Evolutionary conservation across 1,140 invertebrate species (phyloP).

Genomic region (Ooceraea biroi): DNA sequence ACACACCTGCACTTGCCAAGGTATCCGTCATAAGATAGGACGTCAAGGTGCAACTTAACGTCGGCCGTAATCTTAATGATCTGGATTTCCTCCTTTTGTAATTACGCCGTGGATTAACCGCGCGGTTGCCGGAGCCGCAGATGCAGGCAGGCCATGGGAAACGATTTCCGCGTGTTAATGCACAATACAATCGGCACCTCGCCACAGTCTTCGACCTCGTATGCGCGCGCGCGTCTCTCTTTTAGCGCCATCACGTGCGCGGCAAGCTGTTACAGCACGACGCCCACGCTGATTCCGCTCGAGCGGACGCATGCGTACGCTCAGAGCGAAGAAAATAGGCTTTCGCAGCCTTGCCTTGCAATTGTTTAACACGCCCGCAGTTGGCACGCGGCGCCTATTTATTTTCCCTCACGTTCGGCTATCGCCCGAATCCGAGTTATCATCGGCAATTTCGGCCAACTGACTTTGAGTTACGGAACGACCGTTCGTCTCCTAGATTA

Average conservation of each 20-base stretch:
- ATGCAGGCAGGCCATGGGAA: constrained; percentile 67
- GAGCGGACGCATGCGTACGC: constrained; percentile 26
- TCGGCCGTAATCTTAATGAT: constrained; percentile 64
- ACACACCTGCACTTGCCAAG: constrained; percentile 16
- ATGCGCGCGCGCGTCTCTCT: constrained; percentile 17
- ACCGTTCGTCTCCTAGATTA: not conserved
- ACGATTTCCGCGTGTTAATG: constrained; percentile 66
- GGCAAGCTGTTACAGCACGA: constrained; percentile 55
- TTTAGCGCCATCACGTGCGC: constrained; percentile 62
- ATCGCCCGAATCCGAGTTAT: constrained; percentile 3
- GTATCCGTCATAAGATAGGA: constrained; percentile 26
- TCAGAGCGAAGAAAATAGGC: constrained; percentile 49
- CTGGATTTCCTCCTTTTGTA: constrained; percentile 69
- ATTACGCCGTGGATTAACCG: constrained; percentile 67
- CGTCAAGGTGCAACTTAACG: constrained; percentile 60
- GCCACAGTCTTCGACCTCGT: constrained; percentile 51
- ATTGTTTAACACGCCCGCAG: constrained; percentile 41
- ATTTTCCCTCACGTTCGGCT: constrained; percentile 31
- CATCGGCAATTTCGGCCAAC: constrained; percentile 11
- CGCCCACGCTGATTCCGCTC: constrained; percentile 50
- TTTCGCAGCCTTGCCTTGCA: constrained; percentile 33
- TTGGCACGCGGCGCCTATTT: constrained; percentile 20
- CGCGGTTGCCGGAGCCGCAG: constrained; percentile 17
- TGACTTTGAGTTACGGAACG: constrained; percentile 28
- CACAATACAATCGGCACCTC: constrained; percentile 45